Evolutionary conservation across 2,888 invertebrate genomes (phyloP).

Genomic region (Cyrtodaria siliqua): DNA sequence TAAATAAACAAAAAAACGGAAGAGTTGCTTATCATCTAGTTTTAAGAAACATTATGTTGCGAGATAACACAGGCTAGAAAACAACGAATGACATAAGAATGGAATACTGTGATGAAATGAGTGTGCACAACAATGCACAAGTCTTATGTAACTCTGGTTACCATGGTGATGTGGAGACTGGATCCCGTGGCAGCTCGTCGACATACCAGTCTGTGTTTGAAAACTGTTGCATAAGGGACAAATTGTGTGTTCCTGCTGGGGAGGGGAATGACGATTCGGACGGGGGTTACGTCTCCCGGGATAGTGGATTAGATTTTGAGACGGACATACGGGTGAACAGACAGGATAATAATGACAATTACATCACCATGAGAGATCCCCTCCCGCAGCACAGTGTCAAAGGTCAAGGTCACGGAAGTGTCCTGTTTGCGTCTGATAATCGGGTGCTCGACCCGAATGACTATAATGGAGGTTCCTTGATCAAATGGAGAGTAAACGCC

Average conservation of each 20-base stretch:
- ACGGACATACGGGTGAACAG: slow-evolving; percentile 29
- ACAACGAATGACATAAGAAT: too few relatives aligned
- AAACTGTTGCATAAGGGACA: slow-evolving; percentile 1
- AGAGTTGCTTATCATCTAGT: too few relatives aligned
- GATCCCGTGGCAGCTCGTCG: too few relatives aligned
- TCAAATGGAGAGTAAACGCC: slow-evolving; percentile 42
- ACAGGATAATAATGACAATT: slow-evolving; percentile 24
- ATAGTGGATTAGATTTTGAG: slow-evolving; percentile 54
- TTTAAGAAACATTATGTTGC: too few relatives aligned
- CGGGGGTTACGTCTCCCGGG: slow-evolving; percentile 40
- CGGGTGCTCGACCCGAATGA: slow-evolving; percentile 12
- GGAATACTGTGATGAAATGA: too few relatives aligned
- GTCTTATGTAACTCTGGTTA: slow-evolving; percentile 6
- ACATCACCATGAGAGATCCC: slow-evolving; percentile 34
- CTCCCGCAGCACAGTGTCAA: background rate
- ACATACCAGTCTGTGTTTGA: too few relatives aligned
- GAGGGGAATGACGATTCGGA: background rate
- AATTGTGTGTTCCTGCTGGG: too few relatives aligned
- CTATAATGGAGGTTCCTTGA: slow-evolving; percentile 45
- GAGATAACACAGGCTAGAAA: too few relatives aligned
- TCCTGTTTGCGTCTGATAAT: slow-evolving; percentile 2
- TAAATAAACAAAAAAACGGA: too few relatives aligned
- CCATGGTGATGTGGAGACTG: slow-evolving; percentile 13
- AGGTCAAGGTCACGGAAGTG: slow-evolving; percentile 14
- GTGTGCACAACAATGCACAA: too few relatives aligned